A percentile compares a stretch with the other conserved stretches of the same genome.
Evolutionary conservation across 2,113 vertebrate genomes (phyloP).

Genomic region (Crypturellus undulatus): DNA sequence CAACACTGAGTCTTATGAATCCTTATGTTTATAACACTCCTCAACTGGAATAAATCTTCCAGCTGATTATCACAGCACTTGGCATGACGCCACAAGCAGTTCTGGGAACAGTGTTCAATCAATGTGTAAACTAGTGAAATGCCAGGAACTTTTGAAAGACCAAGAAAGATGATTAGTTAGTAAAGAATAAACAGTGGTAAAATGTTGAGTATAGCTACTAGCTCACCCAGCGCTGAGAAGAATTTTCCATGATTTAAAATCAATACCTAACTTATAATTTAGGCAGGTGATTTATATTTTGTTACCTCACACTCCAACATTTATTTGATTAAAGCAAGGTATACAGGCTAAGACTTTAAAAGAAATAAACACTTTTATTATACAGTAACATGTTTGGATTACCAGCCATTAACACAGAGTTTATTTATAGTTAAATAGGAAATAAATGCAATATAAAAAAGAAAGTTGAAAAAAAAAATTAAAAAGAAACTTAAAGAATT

Average conservation of each 20-base stretch:
- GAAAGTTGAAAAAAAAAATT: constrained; percentile 38
- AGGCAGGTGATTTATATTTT: constrained; percentile 73
- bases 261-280: constrained; percentile 56
- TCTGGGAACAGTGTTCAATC: constrained; percentile 81
- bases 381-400: constrained; percentile 52
- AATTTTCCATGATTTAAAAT: constrained; percentile 75
- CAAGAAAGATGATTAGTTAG: constrained; percentile 75
- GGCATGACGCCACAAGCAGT: constrained; percentile 76
- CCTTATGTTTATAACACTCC: constrained; percentile 84
- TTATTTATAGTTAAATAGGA: constrained; percentile 69
- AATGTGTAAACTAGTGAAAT: constrained; percentile 78
- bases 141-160: constrained; percentile 81
- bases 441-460: constrained; percentile 56
- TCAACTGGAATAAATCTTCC: constrained; percentile 86
- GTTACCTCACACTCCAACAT: constrained; percentile 62
- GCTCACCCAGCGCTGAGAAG: constrained; percentile 51
- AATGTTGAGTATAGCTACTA: constrained; percentile 58
- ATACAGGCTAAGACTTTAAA: constrained; percentile 64
- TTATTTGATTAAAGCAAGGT: constrained; percentile 69
- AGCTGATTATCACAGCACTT: constrained; percentile 85
- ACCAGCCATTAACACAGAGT: constrained; percentile 20
- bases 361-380: constrained; percentile 73
- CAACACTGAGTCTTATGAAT: constrained; percentile 71
- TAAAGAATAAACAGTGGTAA: constrained; percentile 79
- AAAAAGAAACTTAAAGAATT: not conserved